Base-by-base conservation (phyloP, 2,797 vertebrate genomes). In the Spondyliosoma cantharus region DNA sequence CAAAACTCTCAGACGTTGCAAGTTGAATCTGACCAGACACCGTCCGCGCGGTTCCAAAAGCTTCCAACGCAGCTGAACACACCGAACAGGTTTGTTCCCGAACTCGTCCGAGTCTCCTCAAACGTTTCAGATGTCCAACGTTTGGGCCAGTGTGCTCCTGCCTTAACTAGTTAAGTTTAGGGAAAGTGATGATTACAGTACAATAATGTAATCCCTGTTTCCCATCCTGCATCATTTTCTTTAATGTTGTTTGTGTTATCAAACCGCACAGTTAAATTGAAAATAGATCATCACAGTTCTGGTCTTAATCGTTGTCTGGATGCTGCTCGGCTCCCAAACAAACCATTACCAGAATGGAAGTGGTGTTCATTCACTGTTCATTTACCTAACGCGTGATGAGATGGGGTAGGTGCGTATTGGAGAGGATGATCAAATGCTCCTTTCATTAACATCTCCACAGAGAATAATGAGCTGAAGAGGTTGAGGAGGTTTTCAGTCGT, bases 261-360 rank as follows among this genome's bases (percentile, higher is more conserved):
- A 76, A 68, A 71, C 15, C 16, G 25, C 32, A 42, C 19, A 1
- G 29, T 25, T 72, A 25, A 69, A 71, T 70, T 58, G 56, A 64
- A 49, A 42, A 8, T 71, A 12, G 5, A 48, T 69, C 59, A 76
- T 52, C 24, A 24, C 60, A 56, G 61, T 43, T 46, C 49, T 65
- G 37, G 52, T 13, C 5, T 67, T 56, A 79, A 79, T 74, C 32
- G 76, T 59, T 12, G 12, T 59, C 54, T 65, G 64, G 48, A 64
- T 76, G 27, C 58, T 32, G 42, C 48, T 68, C 22, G 22, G 37
- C 54, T 29, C 32, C 43, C 3, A 53, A 43, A 69, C 37, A 76
- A 80, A 42, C 61, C 68, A 63, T 76, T 58, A 70, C 43, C 42
- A 11, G 22, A 70, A 37, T 60, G 24, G 14, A 59, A 73, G 25